Evolutionary conservation across 2,888 invertebrate species (phyloP), one percentile per base, ranked within the genome.

Genomic region (Drosophila borborema): DNA sequence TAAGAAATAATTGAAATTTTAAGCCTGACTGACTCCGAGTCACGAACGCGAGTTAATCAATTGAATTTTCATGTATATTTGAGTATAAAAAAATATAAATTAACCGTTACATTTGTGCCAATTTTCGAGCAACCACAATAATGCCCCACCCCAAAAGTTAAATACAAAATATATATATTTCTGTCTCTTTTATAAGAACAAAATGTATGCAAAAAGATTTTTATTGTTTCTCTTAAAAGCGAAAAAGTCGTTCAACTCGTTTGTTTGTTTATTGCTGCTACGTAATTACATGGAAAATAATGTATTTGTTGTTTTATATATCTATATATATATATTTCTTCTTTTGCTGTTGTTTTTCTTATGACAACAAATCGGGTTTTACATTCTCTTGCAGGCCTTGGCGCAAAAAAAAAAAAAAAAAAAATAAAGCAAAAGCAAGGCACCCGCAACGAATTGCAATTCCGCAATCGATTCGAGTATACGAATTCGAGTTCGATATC

Each of bases 351-450:
- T 48, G 34, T 67, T 38, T 38, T 58, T 40, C 18, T 55, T 67
- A 53, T 64, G 65, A 61, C 59, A 73, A 71, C 74, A 64, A 71
- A 54, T 68, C 70, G 55, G 54, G 54, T 72, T 72, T 78, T 80
- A 85, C 89, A 89, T 87, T 89, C 90, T 85, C 89, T 84, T 69
- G 66, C 70, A 69, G 80, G 70, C 90, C 82, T 81, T 86, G 85
- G 69, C 71, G 40, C 49, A 48, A 41, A 18, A 56, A 43, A 67
- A 41, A 41, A 8, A 41, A 68, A 53, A 48, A 41, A 18, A 56
- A 43, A 67, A 41, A 41, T n/a, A 41, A 68, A 53, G 49, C 46
- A 41, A 38, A 34, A 38, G 23, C 41, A 61, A 61, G 38, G 7
- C 43, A 41, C 23, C 46, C 67, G 58, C 70, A 72, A 56, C 72